Evolutionary conservation across 2,797 vertebrate species (phyloP).

Genomic region (Ataeniobius toweri): DNA sequence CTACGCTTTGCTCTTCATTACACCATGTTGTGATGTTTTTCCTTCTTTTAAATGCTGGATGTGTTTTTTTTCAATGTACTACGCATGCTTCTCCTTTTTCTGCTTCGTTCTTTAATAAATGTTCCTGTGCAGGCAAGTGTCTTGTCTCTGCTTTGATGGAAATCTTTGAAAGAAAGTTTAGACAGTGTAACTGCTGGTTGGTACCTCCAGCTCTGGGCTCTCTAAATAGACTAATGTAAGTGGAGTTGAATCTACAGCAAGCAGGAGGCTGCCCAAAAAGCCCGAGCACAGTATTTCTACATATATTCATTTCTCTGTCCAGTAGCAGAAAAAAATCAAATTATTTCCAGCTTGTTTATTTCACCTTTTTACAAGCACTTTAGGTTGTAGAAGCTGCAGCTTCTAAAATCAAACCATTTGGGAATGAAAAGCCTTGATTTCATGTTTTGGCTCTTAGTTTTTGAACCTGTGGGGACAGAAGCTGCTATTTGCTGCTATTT

Average conservation of each 20-base stretch:
- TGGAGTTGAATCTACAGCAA: constrained; percentile 20
- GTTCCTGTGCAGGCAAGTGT: not conserved
- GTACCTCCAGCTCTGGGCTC: constrained; percentile 6
- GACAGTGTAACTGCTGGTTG: constrained; percentile 18
- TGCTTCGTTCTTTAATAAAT: constrained; percentile 15
- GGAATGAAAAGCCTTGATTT: not conserved
- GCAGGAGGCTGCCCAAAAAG: not conserved
- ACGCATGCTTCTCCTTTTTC: constrained; percentile 33
- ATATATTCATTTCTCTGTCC: not conserved
- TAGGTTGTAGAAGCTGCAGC: not conserved
- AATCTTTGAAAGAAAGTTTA: not conserved
- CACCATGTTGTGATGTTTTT: not conserved
- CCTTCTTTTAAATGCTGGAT: constrained; percentile 7
- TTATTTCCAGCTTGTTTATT: not conserved
- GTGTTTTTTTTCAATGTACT: constrained; percentile 18
- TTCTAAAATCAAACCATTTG: not conserved
- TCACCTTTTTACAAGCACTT: not conserved
- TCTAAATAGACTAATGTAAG: constrained; percentile 10
- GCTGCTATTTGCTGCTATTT: too few species aligned
- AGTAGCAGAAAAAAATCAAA: not conserved
- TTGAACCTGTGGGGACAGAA: too few species aligned
- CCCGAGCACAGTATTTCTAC: not conserved
- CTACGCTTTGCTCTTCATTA: not conserved
- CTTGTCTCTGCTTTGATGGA: not conserved
- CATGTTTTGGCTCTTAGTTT: not conserved